Conservation (phyloP, 2,888 invertebrate species). For the Oasisia sp. region DNA sequence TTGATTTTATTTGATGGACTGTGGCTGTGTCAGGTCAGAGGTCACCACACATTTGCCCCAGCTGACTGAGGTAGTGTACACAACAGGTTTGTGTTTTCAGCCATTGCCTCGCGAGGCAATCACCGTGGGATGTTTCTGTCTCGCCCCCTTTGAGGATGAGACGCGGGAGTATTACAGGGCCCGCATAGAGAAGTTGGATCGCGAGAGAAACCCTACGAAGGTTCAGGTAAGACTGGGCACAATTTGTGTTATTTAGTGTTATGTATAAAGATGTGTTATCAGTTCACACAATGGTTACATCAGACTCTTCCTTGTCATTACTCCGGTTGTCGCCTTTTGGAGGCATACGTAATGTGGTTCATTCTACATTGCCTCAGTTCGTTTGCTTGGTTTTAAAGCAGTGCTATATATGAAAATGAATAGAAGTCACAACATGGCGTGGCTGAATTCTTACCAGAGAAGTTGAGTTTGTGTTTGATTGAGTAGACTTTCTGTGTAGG, state of each 20-base stretch:
- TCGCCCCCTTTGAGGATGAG: conserved; percentile 29
- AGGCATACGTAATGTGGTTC: no score
- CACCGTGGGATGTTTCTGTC: conserved; percentile 25
- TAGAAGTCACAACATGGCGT: no score
- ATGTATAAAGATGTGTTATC: neutral
- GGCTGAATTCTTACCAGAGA: no score
- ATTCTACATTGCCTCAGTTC: no score
- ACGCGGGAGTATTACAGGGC: conserved; percentile 26
- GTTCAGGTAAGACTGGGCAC: neutral
- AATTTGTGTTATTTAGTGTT: neutral
- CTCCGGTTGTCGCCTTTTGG: no score
- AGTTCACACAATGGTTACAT: no score
- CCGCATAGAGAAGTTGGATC: neutral
- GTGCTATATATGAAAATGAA: no score
- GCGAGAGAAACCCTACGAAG: neutral
- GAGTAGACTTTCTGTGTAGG: no score
- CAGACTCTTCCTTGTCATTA: no score
- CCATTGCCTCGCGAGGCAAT: neutral
- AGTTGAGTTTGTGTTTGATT: no score
- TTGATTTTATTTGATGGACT: no score
- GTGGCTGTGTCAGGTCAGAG: neutral
- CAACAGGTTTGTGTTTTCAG: neutral
- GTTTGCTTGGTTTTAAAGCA: no score
- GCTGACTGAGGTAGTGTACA: neutral
- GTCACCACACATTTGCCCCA: neutral